These are phyloP conservation scores for Axea sp. DNA, from an alignment of 2,888 invertebrate genomes.

Conservation along the genomic window DNA sequence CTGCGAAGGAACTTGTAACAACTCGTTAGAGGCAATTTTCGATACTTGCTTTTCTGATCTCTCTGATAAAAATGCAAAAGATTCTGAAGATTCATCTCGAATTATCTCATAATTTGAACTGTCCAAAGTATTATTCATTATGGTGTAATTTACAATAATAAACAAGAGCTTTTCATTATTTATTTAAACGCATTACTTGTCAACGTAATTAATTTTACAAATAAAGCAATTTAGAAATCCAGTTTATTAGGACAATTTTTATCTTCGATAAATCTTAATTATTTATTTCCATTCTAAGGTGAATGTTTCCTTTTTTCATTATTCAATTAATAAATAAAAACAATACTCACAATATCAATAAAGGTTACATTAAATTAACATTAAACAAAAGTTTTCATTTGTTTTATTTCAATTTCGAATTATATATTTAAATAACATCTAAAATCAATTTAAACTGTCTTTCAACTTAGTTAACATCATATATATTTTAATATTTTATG, in stretches of 20 bases:
- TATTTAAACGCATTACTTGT: no score
- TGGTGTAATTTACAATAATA: no score
- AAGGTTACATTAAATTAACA: constrained; percentile 38
- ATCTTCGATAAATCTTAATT: not conserved
- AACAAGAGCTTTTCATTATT: no score
- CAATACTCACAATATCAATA: not conserved
- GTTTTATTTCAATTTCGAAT: no score
- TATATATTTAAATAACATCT: no score
- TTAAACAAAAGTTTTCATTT: not conserved
- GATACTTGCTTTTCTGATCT: constrained; percentile 47
- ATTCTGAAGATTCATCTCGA: constrained; percentile 43
- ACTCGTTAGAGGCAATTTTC: constrained; percentile 76
- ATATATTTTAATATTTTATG: no score
- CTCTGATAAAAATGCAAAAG: constrained; percentile 25
- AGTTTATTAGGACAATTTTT: not conserved
- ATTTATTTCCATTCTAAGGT: not conserved
- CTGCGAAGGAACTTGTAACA: constrained; percentile 48
- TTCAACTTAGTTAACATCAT: no score
- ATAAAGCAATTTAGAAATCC: constrained; percentile 4
- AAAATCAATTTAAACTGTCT: no score
- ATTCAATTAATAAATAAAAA: not conserved
- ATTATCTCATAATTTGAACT: constrained; percentile 50
- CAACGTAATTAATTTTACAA: constrained; percentile 5
- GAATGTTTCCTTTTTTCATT: not conserved
- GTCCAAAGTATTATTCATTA: constrained; percentile 51